These are phyloP conservation scores for Tiliqua scincoides DNA, from an alignment of 2,113 vertebrate genomes.

Conservation along the genomic window DNA sequence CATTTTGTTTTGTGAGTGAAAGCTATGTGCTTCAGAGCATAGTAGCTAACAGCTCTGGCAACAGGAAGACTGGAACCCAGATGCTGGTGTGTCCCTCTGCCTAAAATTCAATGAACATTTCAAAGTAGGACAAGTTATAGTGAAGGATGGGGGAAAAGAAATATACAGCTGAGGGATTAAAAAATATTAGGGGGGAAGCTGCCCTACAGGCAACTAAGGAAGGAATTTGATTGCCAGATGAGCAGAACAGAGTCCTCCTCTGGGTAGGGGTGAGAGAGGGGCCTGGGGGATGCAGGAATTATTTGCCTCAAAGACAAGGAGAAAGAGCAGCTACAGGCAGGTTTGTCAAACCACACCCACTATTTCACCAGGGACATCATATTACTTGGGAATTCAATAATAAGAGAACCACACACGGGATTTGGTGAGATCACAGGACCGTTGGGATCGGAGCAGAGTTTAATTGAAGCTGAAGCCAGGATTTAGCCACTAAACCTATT, in stretches of 20 bases:
- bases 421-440: not conserved
- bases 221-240: not conserved
- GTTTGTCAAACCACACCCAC: not conserved
- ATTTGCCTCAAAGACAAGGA: not conserved
- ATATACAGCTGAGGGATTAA: not conserved
- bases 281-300: not conserved
- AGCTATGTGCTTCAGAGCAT: not conserved
- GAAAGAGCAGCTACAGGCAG: not conserved
- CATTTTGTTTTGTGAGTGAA: not conserved
- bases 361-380: not conserved
- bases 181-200: not conserved
- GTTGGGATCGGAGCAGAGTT: not conserved
- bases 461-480: not conserved
- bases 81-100: not conserved
- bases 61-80: not conserved
- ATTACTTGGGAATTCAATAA: slow-evolving; percentile 10
- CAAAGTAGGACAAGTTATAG: not conserved
- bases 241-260: not conserved
- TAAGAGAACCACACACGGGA: not conserved
- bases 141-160: not conserved
- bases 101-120: not conserved
- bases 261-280: not conserved
- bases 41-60: not conserved
- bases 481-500: not conserved
- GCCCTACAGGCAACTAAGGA: not conserved